Evolutionary conservation across 2,113 vertebrate species (phyloP), one percentile per base, ranked within the genome.

Genomic region (Rattus rattus): DNA sequence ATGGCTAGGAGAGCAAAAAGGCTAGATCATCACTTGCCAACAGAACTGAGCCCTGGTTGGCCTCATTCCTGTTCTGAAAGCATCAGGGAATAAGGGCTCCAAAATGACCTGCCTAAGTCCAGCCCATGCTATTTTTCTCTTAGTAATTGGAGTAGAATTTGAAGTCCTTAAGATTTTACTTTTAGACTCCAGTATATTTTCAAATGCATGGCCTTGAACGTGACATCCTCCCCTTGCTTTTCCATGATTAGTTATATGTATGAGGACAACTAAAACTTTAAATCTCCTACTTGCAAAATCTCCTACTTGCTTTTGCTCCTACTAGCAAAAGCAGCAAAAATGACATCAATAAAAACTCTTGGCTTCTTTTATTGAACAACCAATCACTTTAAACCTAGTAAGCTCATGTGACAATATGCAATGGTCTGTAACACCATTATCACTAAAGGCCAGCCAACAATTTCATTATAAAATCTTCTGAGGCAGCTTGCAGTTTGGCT

Each of bases 391-490:
- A 47, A 75, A 92, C 77, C 94, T 95, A 95, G 92, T 19, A 95
- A 96, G 73, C 26, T 67, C 96, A 97, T 79, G 69, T 94, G 94
- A 94, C 90, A 73, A 72, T 75, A 93, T 88, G 72, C 96, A 96
- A 52, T 81, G 47, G 91, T 81, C 81, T 96, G 81, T 89, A 92
- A 47, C 70, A 96, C 47, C 77, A 63, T 93, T 97, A 92, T 92
- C 77, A 93, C 90, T 89, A 67, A 91, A 91, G 90, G 73, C 59
- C 89, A 96, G 94, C 83, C 86, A 95, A 69, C 47, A 93, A 87
- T 95, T 93, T 90, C 89, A 80, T 88, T 96, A 90, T 94, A 92
- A 91, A 97, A 83, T 89, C 96, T 97, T 96, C 89, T 83, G 65
- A 96, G 90, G 93, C 92, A 94, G 79, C 84, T 94, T 96, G 87